Base-by-base conservation (phyloP, 2,113 vertebrate species). In the Corythaeola cristata region DNA sequence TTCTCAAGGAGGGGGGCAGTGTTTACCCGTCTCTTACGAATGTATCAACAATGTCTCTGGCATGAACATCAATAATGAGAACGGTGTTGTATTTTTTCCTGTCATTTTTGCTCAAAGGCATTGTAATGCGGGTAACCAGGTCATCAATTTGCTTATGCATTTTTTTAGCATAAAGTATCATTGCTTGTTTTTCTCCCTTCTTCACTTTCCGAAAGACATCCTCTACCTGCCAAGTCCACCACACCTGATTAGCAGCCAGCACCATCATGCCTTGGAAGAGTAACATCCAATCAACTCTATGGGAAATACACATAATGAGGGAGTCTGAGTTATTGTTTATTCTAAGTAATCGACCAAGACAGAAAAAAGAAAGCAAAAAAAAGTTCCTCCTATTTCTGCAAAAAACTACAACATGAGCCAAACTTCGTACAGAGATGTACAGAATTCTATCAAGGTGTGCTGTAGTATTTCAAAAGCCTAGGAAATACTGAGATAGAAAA, bases 171-270 rank as follows among this genome's bases (percentile, higher is more conserved):
- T 98, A 99, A 92, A 95, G 79, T 94, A 98, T 99, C 96, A 99
- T 96, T 5, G 99, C 99, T 52, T 98, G 97, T 85, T 99, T 99
- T 67, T 99, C 98, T 60, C 99, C 99, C 4, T 95, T 93, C 89
- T 98, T 98, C 73, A 99, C 96, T 67, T 98, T 98, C 23, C 56
- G 85, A 95, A 99, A 99, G 58, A 99, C 98, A 1, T 99, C 98
- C 67, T 99, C 99, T 24, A 99, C 99, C 88, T 99, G 98, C 99
- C 99, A 99, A 15, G 99, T 99, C 99, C 99, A 99, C 99, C 99
- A 99, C 86, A 99, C 99, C 97, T 99, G 99, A 93, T 98, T 99
- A 56, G 98, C 98, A n/a, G 99, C 99, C 95, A 99, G 97, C 88
- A 99, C 99, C 96, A 99, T 98, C 99, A 99, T 99, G 47, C 99